These are phyloP conservation scores for Thereva unica DNA, from an alignment of 2,888 invertebrate species.

Conservation along the genomic window DNA sequence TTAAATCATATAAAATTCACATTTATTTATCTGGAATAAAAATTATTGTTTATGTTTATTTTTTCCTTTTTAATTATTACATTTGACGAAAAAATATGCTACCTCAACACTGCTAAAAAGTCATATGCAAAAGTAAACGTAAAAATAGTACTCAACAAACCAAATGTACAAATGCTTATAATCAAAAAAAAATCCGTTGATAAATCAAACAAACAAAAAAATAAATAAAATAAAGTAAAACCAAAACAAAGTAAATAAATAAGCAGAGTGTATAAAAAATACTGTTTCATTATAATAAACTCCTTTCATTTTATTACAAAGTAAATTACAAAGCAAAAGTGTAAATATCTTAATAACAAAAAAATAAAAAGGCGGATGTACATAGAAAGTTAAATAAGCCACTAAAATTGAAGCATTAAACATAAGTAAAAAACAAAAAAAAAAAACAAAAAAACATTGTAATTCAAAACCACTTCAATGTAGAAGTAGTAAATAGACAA, in stretches of 20 bases:
- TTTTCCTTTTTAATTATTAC: slow-evolving; percentile 20
- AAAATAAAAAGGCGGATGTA: slow-evolving; percentile 17
- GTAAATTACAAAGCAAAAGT: slow-evolving; percentile 21
- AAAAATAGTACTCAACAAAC: slow-evolving; percentile 21
- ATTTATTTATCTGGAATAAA: neutral
- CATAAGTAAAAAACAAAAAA: slow-evolving; percentile 15
- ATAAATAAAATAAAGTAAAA: slow-evolving; percentile 12
- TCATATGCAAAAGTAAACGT: slow-evolving; percentile 15
- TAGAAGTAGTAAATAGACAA: slow-evolving; percentile 1
- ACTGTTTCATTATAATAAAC: slow-evolving; percentile 6
- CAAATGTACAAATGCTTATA: slow-evolving; percentile 31
- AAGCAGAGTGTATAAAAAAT: slow-evolving; percentile 11
- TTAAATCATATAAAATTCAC: no score
- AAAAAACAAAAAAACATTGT: slow-evolving; percentile 7
- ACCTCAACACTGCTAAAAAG: slow-evolving; percentile 27
- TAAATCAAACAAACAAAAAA: slow-evolving; percentile 21
- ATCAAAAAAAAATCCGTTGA: slow-evolving; percentile 26
- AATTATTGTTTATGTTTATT: slow-evolving; percentile 3
- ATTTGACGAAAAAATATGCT: slow-evolving; percentile 28
- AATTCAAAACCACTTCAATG: slow-evolving; percentile 15
- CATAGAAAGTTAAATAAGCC: neutral
- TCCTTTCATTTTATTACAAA: slow-evolving; percentile 10
- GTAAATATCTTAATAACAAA: no score
- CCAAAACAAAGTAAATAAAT: slow-evolving; percentile 16
- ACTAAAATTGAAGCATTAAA: slow-evolving; percentile 18